A percentile compares a stretch with the other conserved stretches of the same genome.
phyloP scores from a whole-genome alignment of 2,888 invertebrate species.

The Caenorhabditis parvicauda region DNA sequence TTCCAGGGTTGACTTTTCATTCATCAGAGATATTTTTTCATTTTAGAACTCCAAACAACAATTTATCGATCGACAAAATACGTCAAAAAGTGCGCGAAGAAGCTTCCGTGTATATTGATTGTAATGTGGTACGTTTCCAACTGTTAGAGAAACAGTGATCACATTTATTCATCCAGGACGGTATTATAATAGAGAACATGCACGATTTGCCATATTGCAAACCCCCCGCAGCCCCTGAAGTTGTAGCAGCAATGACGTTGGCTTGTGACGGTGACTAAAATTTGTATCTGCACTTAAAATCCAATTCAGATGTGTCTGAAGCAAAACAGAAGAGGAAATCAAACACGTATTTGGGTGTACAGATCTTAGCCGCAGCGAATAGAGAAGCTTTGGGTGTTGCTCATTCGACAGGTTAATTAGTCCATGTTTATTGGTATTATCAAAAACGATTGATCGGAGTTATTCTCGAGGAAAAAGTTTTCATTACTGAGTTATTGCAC shows the following conservation, averaged over 20 bases:
- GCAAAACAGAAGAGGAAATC: conserved; percentile 4
- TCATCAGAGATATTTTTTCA: background rate
- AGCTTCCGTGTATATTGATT: conserved; percentile 37
- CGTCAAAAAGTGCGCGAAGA: conserved; percentile 44
- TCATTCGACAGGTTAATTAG: conserved; percentile 69
- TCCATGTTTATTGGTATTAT: too few species aligned
- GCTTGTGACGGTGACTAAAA: conserved; percentile 26
- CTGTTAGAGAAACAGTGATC: background rate
- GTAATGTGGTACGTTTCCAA: conserved; percentile 29
- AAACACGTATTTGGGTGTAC: conserved; percentile 65
- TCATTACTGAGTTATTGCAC: background rate
- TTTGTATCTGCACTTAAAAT: background rate
- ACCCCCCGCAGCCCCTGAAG: conserved; percentile 32
- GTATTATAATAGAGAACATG: conserved; percentile 59
- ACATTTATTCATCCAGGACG: conserved; percentile 32
- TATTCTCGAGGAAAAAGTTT: too few species aligned
- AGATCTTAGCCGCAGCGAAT: conserved; percentile 78
- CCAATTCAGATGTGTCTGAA: background rate
- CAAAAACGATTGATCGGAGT: too few species aligned
- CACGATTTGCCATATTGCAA: conserved; percentile 54
- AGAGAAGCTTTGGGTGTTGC: conserved; percentile 77
- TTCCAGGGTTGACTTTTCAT: conserved; percentile 19
- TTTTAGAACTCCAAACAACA: conserved; percentile 43
- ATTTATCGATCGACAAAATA: conserved; percentile 33
- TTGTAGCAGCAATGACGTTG: conserved; percentile 32